phyloP scores from a whole-genome alignment of 2,113 vertebrate genomes.

The Grammomys dolichurus region DNA sequence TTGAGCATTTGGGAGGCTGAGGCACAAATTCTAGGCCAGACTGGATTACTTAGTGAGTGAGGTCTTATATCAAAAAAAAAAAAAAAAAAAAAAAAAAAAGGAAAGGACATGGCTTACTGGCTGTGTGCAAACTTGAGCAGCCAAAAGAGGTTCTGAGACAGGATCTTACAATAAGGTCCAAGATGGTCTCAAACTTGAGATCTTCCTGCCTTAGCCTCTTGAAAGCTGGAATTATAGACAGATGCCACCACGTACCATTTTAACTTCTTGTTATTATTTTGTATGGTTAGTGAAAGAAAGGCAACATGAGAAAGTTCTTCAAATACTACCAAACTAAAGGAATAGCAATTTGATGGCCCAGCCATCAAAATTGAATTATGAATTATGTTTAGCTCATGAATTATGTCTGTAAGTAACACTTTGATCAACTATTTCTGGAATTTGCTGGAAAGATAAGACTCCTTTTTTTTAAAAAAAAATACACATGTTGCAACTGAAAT shows the following conservation, averaged over 20 bases:
- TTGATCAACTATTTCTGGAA: neutral
- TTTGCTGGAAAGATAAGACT: neutral
- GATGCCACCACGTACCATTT: neutral
- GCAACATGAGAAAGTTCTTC: neutral
- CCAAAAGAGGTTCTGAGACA: neutral
- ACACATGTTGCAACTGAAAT: neutral
- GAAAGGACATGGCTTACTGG: neutral
- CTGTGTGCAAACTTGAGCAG: neutral
- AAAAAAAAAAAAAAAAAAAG: neutral
- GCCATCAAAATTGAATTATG: neutral
- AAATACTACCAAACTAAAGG: neutral
- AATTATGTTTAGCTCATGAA: neutral
- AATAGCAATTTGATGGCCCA: neutral
- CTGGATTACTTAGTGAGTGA: neutral
- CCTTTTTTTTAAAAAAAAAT: neutral
- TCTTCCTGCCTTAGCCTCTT: neutral
- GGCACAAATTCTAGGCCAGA: neutral
- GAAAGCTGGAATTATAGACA: neutral
- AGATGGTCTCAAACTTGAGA: neutral
- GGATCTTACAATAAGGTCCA: neutral
- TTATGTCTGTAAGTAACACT: neutral
- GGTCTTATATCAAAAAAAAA: neutral
- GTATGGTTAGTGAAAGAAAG: neutral
- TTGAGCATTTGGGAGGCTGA: neutral
- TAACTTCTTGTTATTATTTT: neutral